phyloP scores from a whole-genome alignment of 2,888 invertebrate species.

The Philhelius pedissequus region DNA sequence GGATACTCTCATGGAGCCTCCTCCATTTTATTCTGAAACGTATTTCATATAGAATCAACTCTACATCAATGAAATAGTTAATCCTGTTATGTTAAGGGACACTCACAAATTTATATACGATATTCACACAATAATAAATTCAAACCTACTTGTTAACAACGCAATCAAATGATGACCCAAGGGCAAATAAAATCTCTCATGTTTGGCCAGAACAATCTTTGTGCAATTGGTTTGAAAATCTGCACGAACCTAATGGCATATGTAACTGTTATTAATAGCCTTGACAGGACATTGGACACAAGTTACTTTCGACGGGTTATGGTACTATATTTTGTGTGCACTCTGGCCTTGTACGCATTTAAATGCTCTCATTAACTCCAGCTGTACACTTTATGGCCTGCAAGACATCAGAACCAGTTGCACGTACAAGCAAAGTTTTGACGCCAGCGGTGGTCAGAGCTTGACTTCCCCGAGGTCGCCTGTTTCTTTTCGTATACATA shows the following conservation, averaged over 20 bases:
- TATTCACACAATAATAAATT: not conserved
- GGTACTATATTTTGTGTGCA: conserved; percentile 68
- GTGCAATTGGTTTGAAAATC: conserved; percentile 67
- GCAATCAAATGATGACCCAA: conserved; percentile 37
- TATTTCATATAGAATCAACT: too few species aligned
- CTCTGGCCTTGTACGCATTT: conserved; percentile 69
- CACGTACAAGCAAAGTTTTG: conserved; percentile 25
- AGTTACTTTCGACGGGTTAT: conserved; percentile 59
- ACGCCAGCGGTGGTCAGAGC: not conserved
- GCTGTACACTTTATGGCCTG: conserved; percentile 66
- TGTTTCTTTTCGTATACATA: not conserved
- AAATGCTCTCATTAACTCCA: conserved; percentile 71
- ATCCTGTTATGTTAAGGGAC: too few species aligned
- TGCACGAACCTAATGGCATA: conserved; percentile 70
- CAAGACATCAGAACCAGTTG: conserved; percentile 46
- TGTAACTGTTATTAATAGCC: conserved; percentile 71
- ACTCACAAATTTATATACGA: not conserved
- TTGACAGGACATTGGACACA: conserved; percentile 65
- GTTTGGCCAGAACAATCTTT: conserved; percentile 11
- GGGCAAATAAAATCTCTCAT: conserved; percentile 6
- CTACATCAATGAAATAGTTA: too few species aligned
- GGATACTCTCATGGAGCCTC: too few species aligned
- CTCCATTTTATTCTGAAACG: too few species aligned
- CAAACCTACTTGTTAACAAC: conserved; percentile 3
- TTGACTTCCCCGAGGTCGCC: conserved; percentile 11